These are phyloP conservation scores for Dysmachus trigonus DNA, from an alignment of 2,888 invertebrate species.

Conservation along the genomic window DNA sequence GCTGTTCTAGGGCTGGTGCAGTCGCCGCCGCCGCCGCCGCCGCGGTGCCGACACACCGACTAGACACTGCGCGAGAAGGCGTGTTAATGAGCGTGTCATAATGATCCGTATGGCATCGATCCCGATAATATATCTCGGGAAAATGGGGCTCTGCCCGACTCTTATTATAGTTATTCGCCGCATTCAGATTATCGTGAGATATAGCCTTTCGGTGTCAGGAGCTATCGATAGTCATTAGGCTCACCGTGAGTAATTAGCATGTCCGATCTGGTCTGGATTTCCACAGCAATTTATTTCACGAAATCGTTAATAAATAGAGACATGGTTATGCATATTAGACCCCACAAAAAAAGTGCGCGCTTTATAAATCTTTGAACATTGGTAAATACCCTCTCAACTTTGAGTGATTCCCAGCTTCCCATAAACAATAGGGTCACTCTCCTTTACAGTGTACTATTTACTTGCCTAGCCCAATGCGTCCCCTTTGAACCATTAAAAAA, in stretches of 20 bases:
- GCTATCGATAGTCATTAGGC: not conserved
- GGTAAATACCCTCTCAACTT: too few relatives aligned
- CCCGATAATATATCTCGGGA: not conserved
- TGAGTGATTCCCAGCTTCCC: too few relatives aligned
- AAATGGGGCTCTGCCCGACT: not conserved
- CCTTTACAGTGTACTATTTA: too few relatives aligned
- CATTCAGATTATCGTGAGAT: not conserved
- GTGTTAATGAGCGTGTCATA: conserved; percentile 27
- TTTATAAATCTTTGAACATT: not conserved
- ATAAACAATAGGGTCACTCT: too few relatives aligned
- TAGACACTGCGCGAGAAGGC: not conserved
- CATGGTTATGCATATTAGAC: not conserved
- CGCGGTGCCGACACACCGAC: not conserved
- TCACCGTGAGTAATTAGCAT: not conserved
- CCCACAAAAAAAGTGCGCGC: not conserved
- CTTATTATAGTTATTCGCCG: not conserved
- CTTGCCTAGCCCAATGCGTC: too few relatives aligned
- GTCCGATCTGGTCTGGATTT: not conserved
- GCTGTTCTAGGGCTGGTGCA: not conserved
- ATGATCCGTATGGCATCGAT: not conserved
- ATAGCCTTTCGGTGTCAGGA: not conserved
- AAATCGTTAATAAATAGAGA: not conserved
- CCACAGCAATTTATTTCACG: not conserved
- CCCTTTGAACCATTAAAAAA: too few relatives aligned
- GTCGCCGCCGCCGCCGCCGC: not conserved